Conservation (phyloP, 2,113 vertebrate genomes). For the Isichthys henryi region DNA sequence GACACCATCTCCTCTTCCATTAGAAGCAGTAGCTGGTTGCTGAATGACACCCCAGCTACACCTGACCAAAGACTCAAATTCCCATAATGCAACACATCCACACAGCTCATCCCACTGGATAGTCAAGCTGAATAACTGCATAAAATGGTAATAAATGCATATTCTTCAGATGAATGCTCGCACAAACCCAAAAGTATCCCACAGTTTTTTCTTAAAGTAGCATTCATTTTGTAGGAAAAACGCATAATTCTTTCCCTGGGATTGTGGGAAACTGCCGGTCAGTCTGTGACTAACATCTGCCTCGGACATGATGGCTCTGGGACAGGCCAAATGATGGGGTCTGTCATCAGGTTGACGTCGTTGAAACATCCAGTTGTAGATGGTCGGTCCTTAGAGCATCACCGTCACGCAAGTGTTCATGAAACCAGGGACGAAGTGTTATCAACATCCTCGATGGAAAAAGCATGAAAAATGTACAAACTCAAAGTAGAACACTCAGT, state of each 20-base stretch:
- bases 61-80: background rate
- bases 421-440: background rate
- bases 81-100: constrained; percentile 5
- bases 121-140: background rate
- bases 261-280: background rate
- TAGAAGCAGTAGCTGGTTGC: constrained; percentile 17
- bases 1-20: constrained; percentile 20
- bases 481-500: background rate
- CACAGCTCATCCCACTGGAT: background rate
- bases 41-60: background rate
- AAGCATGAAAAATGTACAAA: background rate
- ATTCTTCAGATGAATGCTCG: background rate
- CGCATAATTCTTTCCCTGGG: background rate
- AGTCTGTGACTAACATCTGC: background rate
- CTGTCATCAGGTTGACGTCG: background rate
- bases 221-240: background rate
- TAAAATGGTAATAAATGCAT: background rate
- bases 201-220: background rate
- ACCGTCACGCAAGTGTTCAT: background rate
- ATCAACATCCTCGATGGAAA: background rate
- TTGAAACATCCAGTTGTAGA: background rate
- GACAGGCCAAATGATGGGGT: background rate
- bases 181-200: background rate
- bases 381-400: background rate
- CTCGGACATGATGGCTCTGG: background rate